These are phyloP conservation scores for Bradypodion pumilum DNA, from an alignment of 2,797 vertebrate genomes.

Conservation along the genomic window DNA sequence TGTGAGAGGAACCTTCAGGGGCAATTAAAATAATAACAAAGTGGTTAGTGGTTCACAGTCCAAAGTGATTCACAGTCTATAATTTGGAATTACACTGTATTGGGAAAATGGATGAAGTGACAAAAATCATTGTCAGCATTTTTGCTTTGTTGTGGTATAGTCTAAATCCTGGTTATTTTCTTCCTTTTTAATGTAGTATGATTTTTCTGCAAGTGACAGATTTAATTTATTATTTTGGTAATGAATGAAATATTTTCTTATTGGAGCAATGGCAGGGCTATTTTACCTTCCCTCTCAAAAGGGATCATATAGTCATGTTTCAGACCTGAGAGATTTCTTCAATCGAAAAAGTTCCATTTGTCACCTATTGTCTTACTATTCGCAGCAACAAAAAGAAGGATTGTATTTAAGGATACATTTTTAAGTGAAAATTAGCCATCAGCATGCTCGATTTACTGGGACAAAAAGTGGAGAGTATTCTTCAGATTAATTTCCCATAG, in stretches of 20 bases:
- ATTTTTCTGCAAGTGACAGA: not conserved
- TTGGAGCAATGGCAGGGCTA: not conserved
- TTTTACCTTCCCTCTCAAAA: too few relatives aligned
- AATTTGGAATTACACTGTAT: conserved; percentile 8
- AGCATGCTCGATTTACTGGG: too few relatives aligned
- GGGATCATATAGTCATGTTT: too few relatives aligned
- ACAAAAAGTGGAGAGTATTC: not conserved
- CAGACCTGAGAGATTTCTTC: not conserved
- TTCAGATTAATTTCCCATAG: not conserved
- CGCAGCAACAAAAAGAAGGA: not conserved
- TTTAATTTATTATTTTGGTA: not conserved
- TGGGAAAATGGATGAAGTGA: not conserved
- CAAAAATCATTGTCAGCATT: not conserved
- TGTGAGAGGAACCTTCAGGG: not conserved
- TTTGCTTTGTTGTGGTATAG: conserved; percentile 19
- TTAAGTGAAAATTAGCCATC: conserved; percentile 17
- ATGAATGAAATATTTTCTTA: conserved; percentile 6
- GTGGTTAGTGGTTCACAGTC: conserved; percentile 13
- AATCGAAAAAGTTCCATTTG: conserved; percentile 34
- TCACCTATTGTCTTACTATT: not conserved
- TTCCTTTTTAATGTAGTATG: not conserved
- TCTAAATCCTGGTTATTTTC: not conserved
- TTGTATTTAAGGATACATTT: not conserved
- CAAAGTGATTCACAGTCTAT: conserved; percentile 1
- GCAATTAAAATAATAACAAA: not conserved